These are phyloP conservation scores for Cotesia glomerata DNA, from an alignment of 1,140 invertebrate genomes.

Conservation along the genomic window DNA sequence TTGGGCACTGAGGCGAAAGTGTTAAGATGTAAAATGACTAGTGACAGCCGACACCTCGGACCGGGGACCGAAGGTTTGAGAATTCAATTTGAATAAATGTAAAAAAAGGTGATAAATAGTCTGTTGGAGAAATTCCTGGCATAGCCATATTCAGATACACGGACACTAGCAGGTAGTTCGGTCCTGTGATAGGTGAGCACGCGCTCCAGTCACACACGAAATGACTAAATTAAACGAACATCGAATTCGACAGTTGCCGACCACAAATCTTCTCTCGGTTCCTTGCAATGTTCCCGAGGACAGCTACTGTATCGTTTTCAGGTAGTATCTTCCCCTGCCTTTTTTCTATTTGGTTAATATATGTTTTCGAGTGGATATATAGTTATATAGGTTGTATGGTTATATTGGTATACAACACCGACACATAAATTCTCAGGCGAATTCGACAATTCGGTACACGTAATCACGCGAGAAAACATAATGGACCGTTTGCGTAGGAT, in stretches of 20 bases:
- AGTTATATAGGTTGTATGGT: too few species aligned
- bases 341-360: neutral
- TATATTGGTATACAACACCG: neutral
- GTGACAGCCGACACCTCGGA: too few species aligned
- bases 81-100: too few species aligned
- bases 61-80: too few species aligned
- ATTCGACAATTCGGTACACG: slow-evolving; percentile 46
- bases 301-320: slow-evolving; percentile 27
- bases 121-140: neutral
- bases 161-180: neutral
- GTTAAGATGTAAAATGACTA: too few species aligned
- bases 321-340: neutral
- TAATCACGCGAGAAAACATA: slow-evolving; percentile 45
- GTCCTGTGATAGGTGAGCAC: neutral
- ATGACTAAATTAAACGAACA: slow-evolving; percentile 50
- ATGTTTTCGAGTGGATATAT: too few species aligned
- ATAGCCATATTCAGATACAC: neutral
- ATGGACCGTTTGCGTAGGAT: slow-evolving; percentile 30
- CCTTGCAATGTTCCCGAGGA: neutral
- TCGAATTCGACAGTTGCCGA: slow-evolving; percentile 38
- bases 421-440: slow-evolving; percentile 31
- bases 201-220: slow-evolving; percentile 5
- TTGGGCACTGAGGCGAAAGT: too few species aligned
- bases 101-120: neutral
- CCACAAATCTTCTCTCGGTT: slow-evolving; percentile 33